phyloP scores from a whole-genome alignment of 2,113 vertebrate genomes.

The Vidua macroura region DNA sequence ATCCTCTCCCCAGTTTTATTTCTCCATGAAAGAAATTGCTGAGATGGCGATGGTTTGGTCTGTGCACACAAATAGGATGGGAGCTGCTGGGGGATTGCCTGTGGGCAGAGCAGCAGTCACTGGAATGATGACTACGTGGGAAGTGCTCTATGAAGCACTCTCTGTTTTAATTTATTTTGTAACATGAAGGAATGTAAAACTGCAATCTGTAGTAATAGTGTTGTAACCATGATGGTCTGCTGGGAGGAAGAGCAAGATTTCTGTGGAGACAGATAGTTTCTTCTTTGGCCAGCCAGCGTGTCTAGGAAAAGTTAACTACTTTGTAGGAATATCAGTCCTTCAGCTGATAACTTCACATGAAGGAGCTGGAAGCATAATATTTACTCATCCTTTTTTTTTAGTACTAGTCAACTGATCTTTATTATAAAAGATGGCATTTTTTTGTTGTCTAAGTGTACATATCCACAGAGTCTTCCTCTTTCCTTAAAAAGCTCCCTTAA shows the following conservation, averaged over 20 bases:
- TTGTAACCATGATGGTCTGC: not conserved
- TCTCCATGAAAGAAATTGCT: slow-evolving; percentile 28
- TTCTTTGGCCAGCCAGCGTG: not conserved
- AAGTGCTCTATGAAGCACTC: not conserved
- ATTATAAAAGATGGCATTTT: not conserved
- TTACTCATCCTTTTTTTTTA: not conserved
- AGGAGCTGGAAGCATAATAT: not conserved
- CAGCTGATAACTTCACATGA: not conserved
- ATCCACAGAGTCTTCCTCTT: not conserved
- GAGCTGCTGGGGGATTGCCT: not conserved
- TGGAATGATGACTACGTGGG: not conserved
- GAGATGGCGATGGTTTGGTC: not conserved
- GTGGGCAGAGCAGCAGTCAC: not conserved
- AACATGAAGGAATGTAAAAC: not conserved
- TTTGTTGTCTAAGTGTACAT: not conserved
- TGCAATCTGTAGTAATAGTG: not conserved
- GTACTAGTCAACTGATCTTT: not conserved
- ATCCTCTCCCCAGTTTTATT: not conserved
- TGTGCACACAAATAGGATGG: not conserved
- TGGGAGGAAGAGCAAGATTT: not conserved
- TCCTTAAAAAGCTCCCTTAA: not conserved
- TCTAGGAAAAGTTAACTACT: not conserved
- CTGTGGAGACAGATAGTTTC: not conserved
- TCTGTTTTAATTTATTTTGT: not conserved
- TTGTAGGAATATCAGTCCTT: not conserved